These are phyloP conservation scores for Ahaetulla prasina DNA, from an alignment of 2,113 vertebrate species.

Conservation along the genomic window DNA sequence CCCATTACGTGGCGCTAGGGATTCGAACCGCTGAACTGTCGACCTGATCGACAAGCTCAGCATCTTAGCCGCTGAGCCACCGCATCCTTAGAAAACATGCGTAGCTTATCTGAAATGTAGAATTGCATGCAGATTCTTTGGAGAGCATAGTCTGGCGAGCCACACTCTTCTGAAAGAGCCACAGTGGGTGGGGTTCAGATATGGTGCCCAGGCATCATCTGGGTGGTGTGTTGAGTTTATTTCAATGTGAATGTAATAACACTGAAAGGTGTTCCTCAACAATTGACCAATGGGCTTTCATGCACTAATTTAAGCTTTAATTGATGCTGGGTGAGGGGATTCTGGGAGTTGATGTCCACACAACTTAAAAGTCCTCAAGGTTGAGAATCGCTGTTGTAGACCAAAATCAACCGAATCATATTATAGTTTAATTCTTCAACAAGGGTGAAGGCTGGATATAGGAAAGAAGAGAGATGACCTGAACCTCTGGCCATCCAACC, in stretches of 20 bases:
- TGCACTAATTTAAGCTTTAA: not conserved
- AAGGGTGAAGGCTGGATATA: not conserved
- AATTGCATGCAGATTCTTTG: not conserved
- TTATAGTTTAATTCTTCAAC: not conserved
- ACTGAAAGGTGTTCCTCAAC: not conserved
- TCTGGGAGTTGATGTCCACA: not conserved
- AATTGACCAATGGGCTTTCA: not conserved
- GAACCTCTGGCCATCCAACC: too few species aligned
- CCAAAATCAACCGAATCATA: not conserved
- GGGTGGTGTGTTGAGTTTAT: not conserved
- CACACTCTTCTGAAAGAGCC: not conserved
- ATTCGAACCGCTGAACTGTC: too few species aligned
- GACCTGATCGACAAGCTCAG: too few species aligned
- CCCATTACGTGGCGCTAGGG: too few species aligned
- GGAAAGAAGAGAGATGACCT: not conserved
- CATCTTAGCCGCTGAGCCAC: too few species aligned
- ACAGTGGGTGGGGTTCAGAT: not conserved
- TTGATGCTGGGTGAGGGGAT: not conserved
- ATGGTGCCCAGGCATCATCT: not conserved
- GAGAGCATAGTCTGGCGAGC: not conserved
- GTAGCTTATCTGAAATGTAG: not conserved
- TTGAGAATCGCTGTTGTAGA: not conserved
- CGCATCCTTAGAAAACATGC: not conserved
- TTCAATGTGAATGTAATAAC: not conserved
- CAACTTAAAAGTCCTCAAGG: not conserved